Conservation (phyloP, 1,140 invertebrate genomes). For the Pogonognathellus flavescens region DNA sequence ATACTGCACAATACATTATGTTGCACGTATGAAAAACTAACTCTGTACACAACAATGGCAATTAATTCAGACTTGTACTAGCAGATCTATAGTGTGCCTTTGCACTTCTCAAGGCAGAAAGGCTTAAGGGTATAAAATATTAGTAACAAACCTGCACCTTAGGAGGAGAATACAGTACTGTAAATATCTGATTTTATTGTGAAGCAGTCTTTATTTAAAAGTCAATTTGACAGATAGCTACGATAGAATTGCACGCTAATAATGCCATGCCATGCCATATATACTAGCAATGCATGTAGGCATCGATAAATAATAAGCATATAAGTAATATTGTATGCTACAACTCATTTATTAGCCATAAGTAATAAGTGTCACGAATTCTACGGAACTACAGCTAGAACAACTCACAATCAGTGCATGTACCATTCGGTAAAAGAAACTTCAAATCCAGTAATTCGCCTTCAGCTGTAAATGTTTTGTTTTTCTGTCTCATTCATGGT, state of each 20-base stretch:
- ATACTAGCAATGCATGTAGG: background rate
- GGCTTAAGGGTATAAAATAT: too few relatives aligned
- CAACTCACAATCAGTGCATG: background rate
- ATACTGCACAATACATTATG: background rate
- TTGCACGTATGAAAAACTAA: background rate
- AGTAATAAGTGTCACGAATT: constrained; percentile 26
- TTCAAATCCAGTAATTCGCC: constrained; percentile 36
- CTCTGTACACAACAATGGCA: background rate
- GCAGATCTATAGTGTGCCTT: background rate
- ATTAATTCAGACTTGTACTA: constrained; percentile 6
- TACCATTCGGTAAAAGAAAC: constrained; percentile 10
- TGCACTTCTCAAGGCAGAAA: too few relatives aligned
- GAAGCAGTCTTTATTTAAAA: background rate
- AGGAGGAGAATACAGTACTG: background rate
- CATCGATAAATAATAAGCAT: constrained; percentile 1
- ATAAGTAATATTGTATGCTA: constrained; percentile 2
- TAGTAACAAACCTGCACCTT: background rate
- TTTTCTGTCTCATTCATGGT: background rate
- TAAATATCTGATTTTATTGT: constrained; percentile 28
- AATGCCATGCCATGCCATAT: background rate
- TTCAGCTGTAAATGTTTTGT: constrained; percentile 28
- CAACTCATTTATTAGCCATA: constrained; percentile 3
- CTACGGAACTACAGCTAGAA: background rate
- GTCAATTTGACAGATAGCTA: background rate
- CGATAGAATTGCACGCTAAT: background rate